Evolutionary conservation across 2,113 vertebrate genomes (phyloP), one percentile per base, ranked within the genome.

Genomic region (Verasper variegatus): DNA sequence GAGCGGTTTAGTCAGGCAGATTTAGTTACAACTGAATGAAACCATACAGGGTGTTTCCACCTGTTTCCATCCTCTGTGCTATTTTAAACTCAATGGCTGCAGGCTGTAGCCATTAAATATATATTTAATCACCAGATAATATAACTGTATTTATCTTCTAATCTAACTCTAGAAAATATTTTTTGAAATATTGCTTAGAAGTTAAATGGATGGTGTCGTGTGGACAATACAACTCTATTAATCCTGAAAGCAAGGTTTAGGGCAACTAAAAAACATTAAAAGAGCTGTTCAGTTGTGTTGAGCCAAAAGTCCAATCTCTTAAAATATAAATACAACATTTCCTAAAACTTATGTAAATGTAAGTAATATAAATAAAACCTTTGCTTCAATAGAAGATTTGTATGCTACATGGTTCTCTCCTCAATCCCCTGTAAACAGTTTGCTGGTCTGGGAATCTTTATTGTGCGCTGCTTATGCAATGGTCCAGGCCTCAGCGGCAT

Each of bases 401-500:
- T 7, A 40, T 18, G 20, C 2, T 18, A 4, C 37, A 58, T 1
- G 8, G 15, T 11, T 57, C 6, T 51, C 4, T 4, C 7, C 47
- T 18, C 17, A 20, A 13, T 47, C 12, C 5, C 42, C 9, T 37
- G 35, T 57, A 26, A 14, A 27, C 21, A 63, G 20, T 14, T 3
- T 14, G 18, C 17, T 54, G 3, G 24, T 66, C 4, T 31, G 57
- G 26, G 51, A 23, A 18, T 59, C 47, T 35, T 62, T 68, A 40
- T 71, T 71, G 55, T 49, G 13, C 47, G 12, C 31, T 45, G 71
- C 71, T 92, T 70, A 86, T 56, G 75, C 73, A 89, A 79, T 79
- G 14, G 2, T 5, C 24, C 9, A 4, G 64, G 47, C 62, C 14
- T 6, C 45, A 68, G 0, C 58, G 66, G 47, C 40, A 54, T 70